Conservation (phyloP, 30 jellyfish, hydroid and myxozoan species). For the Pelagia noctiluca region DNA sequence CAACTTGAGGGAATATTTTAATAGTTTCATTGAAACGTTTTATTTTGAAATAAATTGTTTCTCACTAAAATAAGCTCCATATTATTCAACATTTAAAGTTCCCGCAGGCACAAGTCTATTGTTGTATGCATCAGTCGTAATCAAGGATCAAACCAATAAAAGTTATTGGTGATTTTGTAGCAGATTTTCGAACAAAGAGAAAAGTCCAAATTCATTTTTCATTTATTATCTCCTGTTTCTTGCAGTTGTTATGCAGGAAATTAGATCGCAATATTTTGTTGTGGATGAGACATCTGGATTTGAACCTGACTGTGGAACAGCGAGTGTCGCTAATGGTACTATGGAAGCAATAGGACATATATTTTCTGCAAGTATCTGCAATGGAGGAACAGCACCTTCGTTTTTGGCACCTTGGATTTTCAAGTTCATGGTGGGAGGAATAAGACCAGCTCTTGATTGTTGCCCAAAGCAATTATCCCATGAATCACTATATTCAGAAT, state of each 20-base stretch:
- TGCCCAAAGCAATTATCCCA: background rate
- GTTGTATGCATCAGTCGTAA: too few species aligned
- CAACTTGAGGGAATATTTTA: too few species aligned
- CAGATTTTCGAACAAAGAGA: too few species aligned
- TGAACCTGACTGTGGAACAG: slow-evolving; percentile 40
- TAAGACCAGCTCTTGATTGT: background rate
- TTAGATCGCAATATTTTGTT: slow-evolving; percentile 22
- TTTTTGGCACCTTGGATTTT: slow-evolving; percentile 53
- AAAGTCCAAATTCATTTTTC: too few species aligned
- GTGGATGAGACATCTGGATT: slow-evolving; percentile 16
- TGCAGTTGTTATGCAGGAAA: background rate
- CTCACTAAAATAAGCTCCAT: too few species aligned
- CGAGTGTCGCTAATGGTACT: slow-evolving; percentile 50
- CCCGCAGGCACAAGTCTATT: too few species aligned
- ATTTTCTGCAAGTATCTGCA: slow-evolving; percentile 20
- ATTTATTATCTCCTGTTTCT: background rate
- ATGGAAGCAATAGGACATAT: slow-evolving; percentile 21
- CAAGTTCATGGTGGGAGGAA: slow-evolving; percentile 18
- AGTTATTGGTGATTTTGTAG: too few species aligned
- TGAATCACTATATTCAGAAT: background rate
- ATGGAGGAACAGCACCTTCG: slow-evolving; percentile 61
- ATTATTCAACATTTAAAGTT: too few species aligned
- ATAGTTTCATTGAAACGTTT: too few species aligned
- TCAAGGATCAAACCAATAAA: too few species aligned
- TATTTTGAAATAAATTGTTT: too few species aligned